Evolutionary conservation across 2,888 invertebrate genomes (phyloP), one percentile per base, ranked within the genome.

Genomic region (Parnassius apollo): DNA sequence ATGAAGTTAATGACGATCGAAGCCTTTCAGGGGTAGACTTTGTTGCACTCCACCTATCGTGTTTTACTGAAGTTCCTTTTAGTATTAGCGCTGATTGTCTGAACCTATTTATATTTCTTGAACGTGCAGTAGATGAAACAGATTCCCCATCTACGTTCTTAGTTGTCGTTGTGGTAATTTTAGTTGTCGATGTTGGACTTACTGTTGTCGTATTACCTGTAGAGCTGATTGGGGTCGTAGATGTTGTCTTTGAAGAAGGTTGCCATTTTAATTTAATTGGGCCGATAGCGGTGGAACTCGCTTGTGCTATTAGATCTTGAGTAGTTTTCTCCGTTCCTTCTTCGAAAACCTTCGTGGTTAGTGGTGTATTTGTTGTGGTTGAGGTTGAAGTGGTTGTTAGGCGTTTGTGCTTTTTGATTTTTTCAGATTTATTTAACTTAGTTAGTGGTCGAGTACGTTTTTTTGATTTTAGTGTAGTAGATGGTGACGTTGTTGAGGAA

Each of bases 21-120:
- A 73, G 76, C 64, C 78, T 85, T 35, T 85, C 60, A 9, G 64
- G 60, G 2, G 53, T 12, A 22, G 64, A 82, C 49, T 64, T 68
- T 48, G 68, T 51, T 8, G 66, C 61, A 64, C 76, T 86, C 87
- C 91, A 91, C 72, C 82, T 88, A 66, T 91, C 91, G 62, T 90
- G 89, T 62, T 90, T 91, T 0, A 88, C 81, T n/a, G 91, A 91
- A 35, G 91, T 91, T 22, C 91, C 91, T 74, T 91, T 90, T 10
- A 77, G 66, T 74, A 89, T 82, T 61, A 91, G 68, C 18, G 88
- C 89, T 12, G 91, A 88, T 71, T 87, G 85, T 71, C 91, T 77
- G 68, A 85, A 91, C 56, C 91, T 83, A 66, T 88, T 91, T 71
- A 77, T 84, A 66, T 70, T 82, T 68, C 80, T 87, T 52, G 77